phyloP scores from a whole-genome alignment of 2,888 invertebrate genomes.

The Keiferia lycopersicella region DNA sequence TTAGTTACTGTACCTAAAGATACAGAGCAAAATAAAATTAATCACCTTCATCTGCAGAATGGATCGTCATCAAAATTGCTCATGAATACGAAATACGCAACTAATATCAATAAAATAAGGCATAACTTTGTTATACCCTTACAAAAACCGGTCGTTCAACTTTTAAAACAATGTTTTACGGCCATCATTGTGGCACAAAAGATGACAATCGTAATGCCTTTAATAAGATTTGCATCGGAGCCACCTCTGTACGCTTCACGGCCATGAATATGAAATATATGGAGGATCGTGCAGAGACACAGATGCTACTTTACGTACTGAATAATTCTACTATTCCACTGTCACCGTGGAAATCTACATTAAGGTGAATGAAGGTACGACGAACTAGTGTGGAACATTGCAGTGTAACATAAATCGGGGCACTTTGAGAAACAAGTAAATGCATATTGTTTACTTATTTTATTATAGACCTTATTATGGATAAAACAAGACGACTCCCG shows the following conservation, averaged over 20 bases:
- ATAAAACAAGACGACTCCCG: no score
- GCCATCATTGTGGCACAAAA: conserved; percentile 13
- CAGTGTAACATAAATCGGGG: neutral
- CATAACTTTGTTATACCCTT: conserved; percentile 3
- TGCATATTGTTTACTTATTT: no score
- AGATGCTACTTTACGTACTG: conserved; percentile 38
- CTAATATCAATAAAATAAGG: conserved; percentile 10
- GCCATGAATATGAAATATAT: conserved; percentile 49
- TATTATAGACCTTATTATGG: no score
- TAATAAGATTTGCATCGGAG: conserved; percentile 50
- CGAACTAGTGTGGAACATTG: conserved; percentile 2
- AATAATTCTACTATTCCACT: conserved; percentile 39
- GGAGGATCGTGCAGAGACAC: conserved; percentile 33
- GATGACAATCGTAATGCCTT: conserved; percentile 36
- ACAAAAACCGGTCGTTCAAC: conserved; percentile 14
- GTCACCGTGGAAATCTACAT: conserved; percentile 20
- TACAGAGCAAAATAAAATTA: neutral
- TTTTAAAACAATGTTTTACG: conserved; percentile 14
- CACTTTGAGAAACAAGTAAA: no score
- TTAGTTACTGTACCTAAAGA: neutral
- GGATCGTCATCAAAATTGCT: conserved; percentile 12
- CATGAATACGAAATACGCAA: conserved; percentile 20
- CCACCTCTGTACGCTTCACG: conserved; percentile 37
- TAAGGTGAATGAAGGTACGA: neutral
- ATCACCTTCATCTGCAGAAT: conserved; percentile 1